phyloP scores from a whole-genome alignment of 2,888 invertebrate genomes.

The Chrysotoxum bicinctum region DNA sequence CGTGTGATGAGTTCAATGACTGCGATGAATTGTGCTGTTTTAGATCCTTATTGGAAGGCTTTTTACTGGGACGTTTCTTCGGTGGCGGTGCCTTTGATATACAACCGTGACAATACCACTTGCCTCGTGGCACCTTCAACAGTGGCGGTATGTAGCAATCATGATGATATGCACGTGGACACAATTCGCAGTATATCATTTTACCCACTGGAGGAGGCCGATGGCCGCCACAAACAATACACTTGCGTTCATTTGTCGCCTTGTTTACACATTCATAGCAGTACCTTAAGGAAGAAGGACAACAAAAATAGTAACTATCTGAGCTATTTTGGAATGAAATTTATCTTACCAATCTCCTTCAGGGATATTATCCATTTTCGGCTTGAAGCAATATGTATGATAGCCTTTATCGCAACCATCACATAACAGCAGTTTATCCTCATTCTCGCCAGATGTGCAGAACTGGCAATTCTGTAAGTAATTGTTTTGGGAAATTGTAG shows the following conservation, averaged over 20 bases:
- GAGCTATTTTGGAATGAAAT: conserved; percentile 20
- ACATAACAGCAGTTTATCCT: conserved; percentile 95
- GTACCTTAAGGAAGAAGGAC: conserved; percentile 85
- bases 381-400: conserved; percentile 99
- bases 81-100: conserved; percentile 91
- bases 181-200: conserved; percentile 93
- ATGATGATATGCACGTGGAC: conserved; percentile 95
- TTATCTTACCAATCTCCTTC: conserved; percentile 95
- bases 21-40: conserved; percentile 77
- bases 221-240: conserved; percentile 95
- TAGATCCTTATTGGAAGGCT: conserved; percentile 80
- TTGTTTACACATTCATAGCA: conserved; percentile 97
- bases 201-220: conserved; percentile 83
- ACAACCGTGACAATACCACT: conserved; percentile 95
- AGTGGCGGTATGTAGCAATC: conserved; percentile 96
- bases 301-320: no score
- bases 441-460: conserved; percentile 97
- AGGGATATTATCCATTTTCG: conserved; percentile 97
- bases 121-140: conserved; percentile 90
- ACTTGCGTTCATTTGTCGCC: conserved; percentile 95
- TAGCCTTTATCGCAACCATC: conserved; percentile 99
- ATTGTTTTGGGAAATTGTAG: conserved; percentile 76
- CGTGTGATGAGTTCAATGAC: conserved; percentile 81
- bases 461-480: conserved; percentile 96
- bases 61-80: conserved; percentile 85